Percentiles rank a stretch among this genome's conserved stretches.
phyloP scores from a whole-genome alignment of 2,113 vertebrate genomes.

The Macaca mulatta region DNA sequence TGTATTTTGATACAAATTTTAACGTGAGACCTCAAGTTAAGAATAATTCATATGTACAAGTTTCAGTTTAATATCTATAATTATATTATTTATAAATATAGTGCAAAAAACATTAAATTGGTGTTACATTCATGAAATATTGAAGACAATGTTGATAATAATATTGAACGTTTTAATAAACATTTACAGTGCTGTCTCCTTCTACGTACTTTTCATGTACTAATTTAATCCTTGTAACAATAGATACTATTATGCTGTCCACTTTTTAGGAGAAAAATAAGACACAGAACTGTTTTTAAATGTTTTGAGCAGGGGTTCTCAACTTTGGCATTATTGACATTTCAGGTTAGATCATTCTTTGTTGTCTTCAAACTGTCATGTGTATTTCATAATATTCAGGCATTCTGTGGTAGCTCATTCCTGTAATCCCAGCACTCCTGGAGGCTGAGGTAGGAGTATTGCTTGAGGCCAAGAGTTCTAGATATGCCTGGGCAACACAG shows the following conservation, averaged over 20 bases:
- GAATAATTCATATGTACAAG: not conserved
- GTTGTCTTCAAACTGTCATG: not conserved
- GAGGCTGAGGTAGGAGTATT: no score
- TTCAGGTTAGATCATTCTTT: not conserved
- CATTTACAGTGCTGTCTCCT: not conserved
- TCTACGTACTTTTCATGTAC: not conserved
- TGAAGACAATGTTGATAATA: not conserved
- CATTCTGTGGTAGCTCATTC: no score
- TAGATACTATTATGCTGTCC: not conserved
- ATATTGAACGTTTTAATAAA: not conserved
- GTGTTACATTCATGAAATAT: not conserved
- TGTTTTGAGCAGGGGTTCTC: not conserved
- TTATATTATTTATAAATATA: not conserved
- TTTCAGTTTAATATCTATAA: not conserved
- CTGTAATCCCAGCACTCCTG: no score
- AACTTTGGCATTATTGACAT: not conserved
- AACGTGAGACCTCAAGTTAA: not conserved
- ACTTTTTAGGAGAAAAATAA: not conserved
- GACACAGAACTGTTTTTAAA: not conserved
- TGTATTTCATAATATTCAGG: not conserved
- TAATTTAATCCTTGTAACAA: not conserved
- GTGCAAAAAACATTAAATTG: not conserved
- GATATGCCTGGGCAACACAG: no score
- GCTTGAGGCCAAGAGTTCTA: no score
- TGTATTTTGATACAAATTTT: not conserved